Base-by-base conservation (phyloP, 1,140 invertebrate genomes). In the Cherax destructor region DNA sequence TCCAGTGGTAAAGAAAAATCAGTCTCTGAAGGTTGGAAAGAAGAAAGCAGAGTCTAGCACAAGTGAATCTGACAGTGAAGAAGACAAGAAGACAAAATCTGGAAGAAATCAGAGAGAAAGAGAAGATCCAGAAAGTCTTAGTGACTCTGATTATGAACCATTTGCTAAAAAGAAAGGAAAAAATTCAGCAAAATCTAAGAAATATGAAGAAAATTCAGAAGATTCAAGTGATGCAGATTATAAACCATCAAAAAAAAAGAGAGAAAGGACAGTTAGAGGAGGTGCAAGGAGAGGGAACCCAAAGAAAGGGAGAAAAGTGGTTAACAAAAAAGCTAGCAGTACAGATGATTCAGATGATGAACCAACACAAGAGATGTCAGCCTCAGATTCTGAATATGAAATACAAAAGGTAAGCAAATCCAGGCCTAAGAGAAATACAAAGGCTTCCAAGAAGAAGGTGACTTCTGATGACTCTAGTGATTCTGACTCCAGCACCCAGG, bases 301-400 rank as follows among this genome's bases (percentile, higher is more conserved):
- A 13, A 49, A n/a, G 11, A 10, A 10, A 59, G 50, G 52, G 24
- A 81, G 52, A 81, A 81, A 56, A 10, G 18, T 13, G 59, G 50
- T n/a, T 30, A 74, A n/a, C 18, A 65, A 21, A 18, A 13, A 65
- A 21, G 69, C 6, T 9, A 74, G 21, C 30, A 30, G 24, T 74
- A 30, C 24, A 30, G 69, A 74, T 74, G 69, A 74, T n/a, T 59
- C 24, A 50, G n/a, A 83, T 11, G 49, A 56, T 81, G 79, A 81
- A 18, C 21, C 11, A n/a, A 18, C 52, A 56, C 52, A 56, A 13
- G 13, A 10, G 52, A 56, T 13, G 13, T 21, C 18, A 50, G 11
- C 4, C 21, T 18, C 77, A 41, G 21, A 79, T 4, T 21, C 41
- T 21, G 13, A 21, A 18, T 21, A 47, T 21, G 41, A n/a, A 80